Evolutionary conservation across 2,797 vertebrate genomes (phyloP).

Genomic region (Esox masquinongy): DNA sequence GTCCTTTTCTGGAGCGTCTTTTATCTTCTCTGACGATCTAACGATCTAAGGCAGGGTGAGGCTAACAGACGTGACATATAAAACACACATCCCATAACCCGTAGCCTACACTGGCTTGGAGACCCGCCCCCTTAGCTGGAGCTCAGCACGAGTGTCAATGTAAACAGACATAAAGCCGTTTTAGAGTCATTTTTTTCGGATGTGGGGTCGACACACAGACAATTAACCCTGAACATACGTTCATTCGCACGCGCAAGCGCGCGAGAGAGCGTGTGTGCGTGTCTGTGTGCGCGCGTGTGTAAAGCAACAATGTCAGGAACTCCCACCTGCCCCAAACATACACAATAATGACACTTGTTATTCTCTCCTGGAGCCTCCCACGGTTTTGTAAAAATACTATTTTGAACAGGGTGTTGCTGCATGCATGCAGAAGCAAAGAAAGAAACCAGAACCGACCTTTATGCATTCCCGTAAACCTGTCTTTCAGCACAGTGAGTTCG

Average conservation of each 20-base stretch:
- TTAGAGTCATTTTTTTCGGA: constrained; percentile 72
- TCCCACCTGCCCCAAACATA: constrained; percentile 60
- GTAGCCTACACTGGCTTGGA: background rate
- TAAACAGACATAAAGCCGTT: constrained; percentile 70
- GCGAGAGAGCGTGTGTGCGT: constrained; percentile 22
- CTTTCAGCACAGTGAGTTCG: constrained; percentile 99
- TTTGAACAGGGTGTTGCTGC: background rate
- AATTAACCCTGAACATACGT: constrained; percentile 56
- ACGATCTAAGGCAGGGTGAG: background rate
- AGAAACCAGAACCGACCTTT: constrained; percentile 84
- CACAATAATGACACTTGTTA: constrained; percentile 56
- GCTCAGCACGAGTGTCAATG: constrained; percentile 61
- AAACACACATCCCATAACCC: background rate
- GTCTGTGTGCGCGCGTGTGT: background rate
- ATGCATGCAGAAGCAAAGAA: constrained; percentile 22
- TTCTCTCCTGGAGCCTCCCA: constrained; percentile 26
- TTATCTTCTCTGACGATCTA: constrained; percentile 13
- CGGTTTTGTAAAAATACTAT: constrained; percentile 31
- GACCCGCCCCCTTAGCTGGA: constrained; percentile 60
- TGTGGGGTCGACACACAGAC: constrained; percentile 48
- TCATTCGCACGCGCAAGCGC: constrained; percentile 2
- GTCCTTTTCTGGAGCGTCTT: constrained; percentile 28
- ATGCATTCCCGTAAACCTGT: constrained; percentile 99
- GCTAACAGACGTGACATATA: background rate
- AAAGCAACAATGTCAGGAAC: constrained; percentile 28